Evolutionary conservation across 2,888 invertebrate species (phyloP).

Genomic region (Branchinecta sandiegonensis): DNA sequence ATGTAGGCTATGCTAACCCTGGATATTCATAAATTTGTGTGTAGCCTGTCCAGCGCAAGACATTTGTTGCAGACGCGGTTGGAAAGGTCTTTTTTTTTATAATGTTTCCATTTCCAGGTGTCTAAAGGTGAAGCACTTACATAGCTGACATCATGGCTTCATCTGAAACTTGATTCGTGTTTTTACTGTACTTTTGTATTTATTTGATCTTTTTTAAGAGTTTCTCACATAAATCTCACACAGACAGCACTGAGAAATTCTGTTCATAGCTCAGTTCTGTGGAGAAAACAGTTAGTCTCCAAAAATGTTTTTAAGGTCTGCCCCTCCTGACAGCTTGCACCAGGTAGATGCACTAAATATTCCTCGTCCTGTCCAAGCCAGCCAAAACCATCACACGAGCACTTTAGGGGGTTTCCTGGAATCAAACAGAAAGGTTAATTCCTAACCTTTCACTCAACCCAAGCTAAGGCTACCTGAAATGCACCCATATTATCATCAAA

Average conservation of each 20-base stretch:
- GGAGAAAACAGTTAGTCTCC: neutral
- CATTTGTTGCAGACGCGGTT: neutral
- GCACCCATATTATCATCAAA: no score
- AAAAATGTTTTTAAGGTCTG: neutral
- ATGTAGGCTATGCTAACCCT: no score
- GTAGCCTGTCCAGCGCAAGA: no score
- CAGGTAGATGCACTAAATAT: slow-evolving; percentile 7
- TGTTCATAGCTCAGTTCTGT: no score
- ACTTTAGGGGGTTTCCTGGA: slow-evolving; percentile 1
- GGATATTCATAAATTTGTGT: no score
- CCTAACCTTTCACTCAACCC: no score
- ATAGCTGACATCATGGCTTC: neutral
- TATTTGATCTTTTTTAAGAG: no score
- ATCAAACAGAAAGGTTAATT: neutral
- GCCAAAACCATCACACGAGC: neutral
- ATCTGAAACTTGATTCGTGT: neutral
- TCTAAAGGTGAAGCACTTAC: slow-evolving; percentile 13
- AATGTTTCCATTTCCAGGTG: neutral
- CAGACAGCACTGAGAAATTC: no score
- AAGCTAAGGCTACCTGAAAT: no score
- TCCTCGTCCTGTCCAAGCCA: slow-evolving; percentile 1
- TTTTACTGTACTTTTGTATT: no score
- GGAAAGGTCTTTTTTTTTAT: neutral
- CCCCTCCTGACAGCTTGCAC: slow-evolving; percentile 15
- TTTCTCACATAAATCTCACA: no score